Percentiles rank a stretch among this genome's conserved stretches.
These are phyloP conservation scores for Platalea minor DNA, from an alignment of 2,797 vertebrate species.

Conservation along the genomic window DNA sequence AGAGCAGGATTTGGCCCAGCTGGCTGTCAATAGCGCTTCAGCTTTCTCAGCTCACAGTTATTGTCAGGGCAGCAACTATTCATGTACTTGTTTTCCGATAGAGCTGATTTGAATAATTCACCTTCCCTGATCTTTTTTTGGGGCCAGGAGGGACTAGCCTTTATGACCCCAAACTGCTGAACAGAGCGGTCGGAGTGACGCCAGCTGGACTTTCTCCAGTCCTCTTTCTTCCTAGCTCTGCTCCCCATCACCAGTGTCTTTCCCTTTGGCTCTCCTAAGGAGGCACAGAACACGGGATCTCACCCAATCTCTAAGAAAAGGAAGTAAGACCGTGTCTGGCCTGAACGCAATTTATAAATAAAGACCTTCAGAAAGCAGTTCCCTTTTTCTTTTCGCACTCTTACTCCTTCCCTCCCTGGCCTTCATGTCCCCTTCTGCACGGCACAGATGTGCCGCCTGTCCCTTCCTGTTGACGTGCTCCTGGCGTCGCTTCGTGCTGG, in stretches of 20 bases:
- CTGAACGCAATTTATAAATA: neutral
- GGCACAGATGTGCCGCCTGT: neutral
- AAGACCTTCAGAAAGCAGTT: neutral
- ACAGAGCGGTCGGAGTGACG: neutral
- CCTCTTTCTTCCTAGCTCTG: neutral
- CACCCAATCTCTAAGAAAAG: neutral
- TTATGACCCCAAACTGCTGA: neutral
- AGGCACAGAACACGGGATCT: neutral
- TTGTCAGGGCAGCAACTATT: neutral
- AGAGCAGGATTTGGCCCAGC: neutral
- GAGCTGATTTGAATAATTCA: constrained; percentile 1
- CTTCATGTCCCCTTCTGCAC: neutral
- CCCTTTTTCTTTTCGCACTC: neutral
- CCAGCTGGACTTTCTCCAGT: neutral
- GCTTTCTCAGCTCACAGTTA: neutral
- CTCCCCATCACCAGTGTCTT: neutral
- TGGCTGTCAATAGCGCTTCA: neutral
- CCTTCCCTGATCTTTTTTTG: neutral
- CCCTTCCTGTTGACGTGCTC: neutral
- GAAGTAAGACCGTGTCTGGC: neutral
- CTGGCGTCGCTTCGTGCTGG: neutral
- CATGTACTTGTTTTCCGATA: neutral
- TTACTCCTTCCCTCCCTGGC: neutral
- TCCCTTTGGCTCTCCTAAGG: neutral
- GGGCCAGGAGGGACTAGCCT: neutral